Percentiles rank a stretch among this genome's conserved stretches.
Evolutionary conservation across 2,797 vertebrate genomes (phyloP).

Genomic region (Myioborus melanocephalus): DNA sequence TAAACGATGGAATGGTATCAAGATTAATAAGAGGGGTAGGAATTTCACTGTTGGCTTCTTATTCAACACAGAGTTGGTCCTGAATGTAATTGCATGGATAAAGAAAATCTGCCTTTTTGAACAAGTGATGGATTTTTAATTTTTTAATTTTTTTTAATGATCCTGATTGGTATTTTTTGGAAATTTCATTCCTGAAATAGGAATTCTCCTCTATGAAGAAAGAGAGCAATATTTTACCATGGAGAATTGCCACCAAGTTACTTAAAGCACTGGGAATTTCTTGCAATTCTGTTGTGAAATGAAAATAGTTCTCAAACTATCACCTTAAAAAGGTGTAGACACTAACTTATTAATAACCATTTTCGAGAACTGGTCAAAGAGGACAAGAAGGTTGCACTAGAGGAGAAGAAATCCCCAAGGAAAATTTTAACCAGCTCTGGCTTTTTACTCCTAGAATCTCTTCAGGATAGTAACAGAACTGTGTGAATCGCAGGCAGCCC

Average conservation of each 20-base stretch:
- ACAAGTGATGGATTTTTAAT: background rate
- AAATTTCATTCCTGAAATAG: background rate
- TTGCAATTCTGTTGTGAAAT: background rate
- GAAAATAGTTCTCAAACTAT: background rate
- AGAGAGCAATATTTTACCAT: background rate
- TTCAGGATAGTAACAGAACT: background rate
- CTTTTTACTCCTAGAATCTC: background rate
- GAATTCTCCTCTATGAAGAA: background rate
- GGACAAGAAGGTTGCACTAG: background rate
- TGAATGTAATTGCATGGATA: background rate
- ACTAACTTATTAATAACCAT: background rate
- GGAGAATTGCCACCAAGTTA: background rate
- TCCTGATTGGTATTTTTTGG: background rate
- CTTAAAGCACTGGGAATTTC: background rate
- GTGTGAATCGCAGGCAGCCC: background rate
- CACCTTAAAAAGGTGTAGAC: background rate
- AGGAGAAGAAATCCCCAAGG: background rate
- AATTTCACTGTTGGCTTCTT: background rate
- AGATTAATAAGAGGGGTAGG: background rate
- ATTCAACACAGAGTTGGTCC: background rate
- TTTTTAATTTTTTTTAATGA: background rate
- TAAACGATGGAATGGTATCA: background rate
- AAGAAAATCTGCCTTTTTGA: background rate
- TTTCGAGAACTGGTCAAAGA: background rate
- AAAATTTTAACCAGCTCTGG: background rate